Base-by-base conservation (phyloP, 2,113 vertebrate genomes). In the Artemisiospiza belli region DNA sequence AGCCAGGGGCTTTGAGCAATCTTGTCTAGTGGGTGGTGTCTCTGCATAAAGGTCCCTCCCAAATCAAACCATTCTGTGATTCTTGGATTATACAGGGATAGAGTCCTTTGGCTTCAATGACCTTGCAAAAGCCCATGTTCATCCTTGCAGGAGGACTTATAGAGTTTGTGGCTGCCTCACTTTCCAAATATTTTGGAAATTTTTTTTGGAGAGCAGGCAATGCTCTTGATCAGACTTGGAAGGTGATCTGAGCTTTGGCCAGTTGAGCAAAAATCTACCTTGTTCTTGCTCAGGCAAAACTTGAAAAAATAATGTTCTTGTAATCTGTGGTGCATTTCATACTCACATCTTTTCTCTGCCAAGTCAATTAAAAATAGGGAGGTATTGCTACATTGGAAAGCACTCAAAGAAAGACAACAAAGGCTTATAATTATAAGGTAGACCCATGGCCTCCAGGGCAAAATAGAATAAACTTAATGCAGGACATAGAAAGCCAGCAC, bases 301-400 rank as follows among this genome's bases (percentile, higher is more conserved):
- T 75, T 81, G 1, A 24, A 57, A 83, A 86, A 81, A 47, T 22
- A 61, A 35, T 35, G 11, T 76, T 91, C 61, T 75, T 89, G 28
- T 82, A 87, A 81, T 75, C 76, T 52, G 5, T 46, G 44, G 52
- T 68, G 69, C 73, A 37, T 79, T 86, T 78, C 62, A 87, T 41
- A 39, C 69, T 91, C 44, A 33, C 66, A 87, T 64, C 15, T 61
- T 89, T 87, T 61, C 73, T 72, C 69, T 84, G 95, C 89, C 95
- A 96, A 96, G 73, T 72, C 95, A 91, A 96, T 94, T 94, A 93
- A 92, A 95, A 93, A 81, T 72, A 84, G 69, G 77, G 54, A 94
- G 61, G 57, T 83, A 49, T 37, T 87, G 49, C 49, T 89, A 49
- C 58, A 33, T 2, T 95, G 92, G 94, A 95, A 78, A 89, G 61